Percentiles rank a stretch among this genome's conserved stretches.
Conservation (phyloP, 2,113 vertebrate species). For the Falcunculus frontatus region DNA sequence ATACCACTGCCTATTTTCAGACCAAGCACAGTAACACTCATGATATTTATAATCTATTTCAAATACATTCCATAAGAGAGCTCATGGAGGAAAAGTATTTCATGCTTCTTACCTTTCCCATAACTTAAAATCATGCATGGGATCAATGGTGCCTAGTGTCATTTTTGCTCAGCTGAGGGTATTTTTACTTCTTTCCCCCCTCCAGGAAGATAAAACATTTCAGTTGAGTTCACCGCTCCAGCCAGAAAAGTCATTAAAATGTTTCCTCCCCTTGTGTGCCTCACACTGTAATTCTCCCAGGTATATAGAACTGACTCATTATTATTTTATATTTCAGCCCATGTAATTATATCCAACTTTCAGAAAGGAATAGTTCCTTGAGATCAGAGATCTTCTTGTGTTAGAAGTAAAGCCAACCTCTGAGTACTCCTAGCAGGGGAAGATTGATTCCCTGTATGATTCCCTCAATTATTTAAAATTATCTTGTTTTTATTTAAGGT, state of each 20-base stretch:
- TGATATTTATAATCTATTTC: not conserved
- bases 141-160: not conserved
- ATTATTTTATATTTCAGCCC: slow-evolving; percentile 52
- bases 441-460: slow-evolving; percentile 54
- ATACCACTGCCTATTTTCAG: not conserved
- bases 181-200: not conserved
- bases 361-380: slow-evolving; percentile 19
- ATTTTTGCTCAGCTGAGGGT: not conserved
- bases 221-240: not conserved
- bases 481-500: slow-evolving; percentile 44
- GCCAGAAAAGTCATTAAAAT: slow-evolving; percentile 51
- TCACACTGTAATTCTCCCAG: slow-evolving; percentile 33
- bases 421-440: slow-evolving; percentile 24
- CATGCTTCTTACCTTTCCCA: not conserved
- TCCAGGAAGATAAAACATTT: not conserved
- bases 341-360: slow-evolving; percentile 39
- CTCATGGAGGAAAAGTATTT: not conserved
- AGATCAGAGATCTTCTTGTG: slow-evolving; percentile 35
- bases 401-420: slow-evolving; percentile 45
- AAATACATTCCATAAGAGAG: not conserved
- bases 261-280: not conserved
- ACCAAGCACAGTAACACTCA: not conserved
- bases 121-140: not conserved
- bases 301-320: slow-evolving; percentile 46
- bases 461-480: slow-evolving; percentile 55